Conservation (phyloP, 1,140 invertebrate species). For the Nephotettix cincticeps region DNA sequence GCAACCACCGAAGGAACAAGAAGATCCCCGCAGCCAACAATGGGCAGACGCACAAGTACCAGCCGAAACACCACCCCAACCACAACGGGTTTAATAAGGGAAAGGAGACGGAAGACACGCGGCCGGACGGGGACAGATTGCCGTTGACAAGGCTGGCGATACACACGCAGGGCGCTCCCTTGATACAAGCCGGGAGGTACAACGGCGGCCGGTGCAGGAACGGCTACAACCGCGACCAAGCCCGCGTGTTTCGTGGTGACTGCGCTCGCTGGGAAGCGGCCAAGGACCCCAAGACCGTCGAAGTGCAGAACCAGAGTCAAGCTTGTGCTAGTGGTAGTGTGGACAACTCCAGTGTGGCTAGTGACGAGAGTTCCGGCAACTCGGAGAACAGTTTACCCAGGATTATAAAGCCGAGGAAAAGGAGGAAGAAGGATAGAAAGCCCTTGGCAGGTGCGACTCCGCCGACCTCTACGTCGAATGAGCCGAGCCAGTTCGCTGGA, state of each 20-base stretch:
- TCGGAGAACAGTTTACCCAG: constrained; percentile 78
- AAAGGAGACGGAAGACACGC: not conserved
- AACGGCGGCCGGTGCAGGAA: constrained; percentile 31
- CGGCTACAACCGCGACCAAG: constrained; percentile 42
- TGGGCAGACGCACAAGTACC: not conserved
- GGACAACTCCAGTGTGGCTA: constrained; percentile 68
- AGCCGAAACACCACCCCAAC: constrained; percentile 6
- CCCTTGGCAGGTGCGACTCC: constrained; percentile 36
- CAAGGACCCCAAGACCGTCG: constrained; percentile 31
- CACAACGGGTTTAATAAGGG: not conserved
- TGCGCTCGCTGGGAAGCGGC: constrained; percentile 42
- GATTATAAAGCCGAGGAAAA: constrained; percentile 85
- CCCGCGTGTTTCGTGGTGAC: constrained; percentile 37
- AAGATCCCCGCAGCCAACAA: not conserved
- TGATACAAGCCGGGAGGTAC: constrained; percentile 51
- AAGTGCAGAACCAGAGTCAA: constrained; percentile 5
- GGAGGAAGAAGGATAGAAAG: constrained; percentile 85
- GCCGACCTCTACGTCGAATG: constrained; percentile 38
- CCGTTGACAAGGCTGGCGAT: constrained; percentile 65
- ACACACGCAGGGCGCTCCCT: constrained; percentile 73
- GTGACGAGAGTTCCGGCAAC: constrained; percentile 70
- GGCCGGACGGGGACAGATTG: constrained; percentile 29
- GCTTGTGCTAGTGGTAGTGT: constrained; percentile 46
- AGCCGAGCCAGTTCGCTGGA: constrained; percentile 39
- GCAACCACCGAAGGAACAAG: constrained; percentile 30